Base-by-base conservation (phyloP, 1,140 invertebrate species). In the Diorhabda elongata region DNA sequence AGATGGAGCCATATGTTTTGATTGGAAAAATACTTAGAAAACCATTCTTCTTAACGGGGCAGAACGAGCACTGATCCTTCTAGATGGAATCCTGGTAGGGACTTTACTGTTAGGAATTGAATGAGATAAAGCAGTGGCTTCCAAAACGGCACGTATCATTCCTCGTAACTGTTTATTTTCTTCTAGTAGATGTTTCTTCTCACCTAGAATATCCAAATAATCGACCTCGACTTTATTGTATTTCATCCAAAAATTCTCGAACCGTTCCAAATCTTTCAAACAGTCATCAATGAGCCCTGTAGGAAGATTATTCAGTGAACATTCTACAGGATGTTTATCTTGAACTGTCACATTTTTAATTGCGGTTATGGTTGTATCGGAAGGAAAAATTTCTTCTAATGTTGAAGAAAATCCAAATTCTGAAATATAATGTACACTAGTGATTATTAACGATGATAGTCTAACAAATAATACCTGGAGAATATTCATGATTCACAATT, bases 161-260 rank as follows among this genome's bases (percentile, higher is more conserved):
- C 67, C 71, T 58, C 74, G 75, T n/a, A 80, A 58, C 42, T 75
- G 65, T 44, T 78, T 70, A 65, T 80, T 79, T 68, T 79, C 75
- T 11, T 72, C 61, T 42, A 67, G 41, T 42, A 80, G 65, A 3
- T 47, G 9, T 42, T 42, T 65, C 44, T 74, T 78, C 52, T 79
- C 79, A 47, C 69, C 26, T 56, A 71, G 74, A 9, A 80, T 59
- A 43, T 76, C 72, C n/a, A 65, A 61, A 44, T 68, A 69, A 58
- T 79, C 74, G 4, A 79, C 60, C 41, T 75, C 66, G 1, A 73
- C 75, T 67, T 75, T 79, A 65, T 77, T 80, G 58, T 73, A 76
- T 8, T 68, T n/a, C 42, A 58, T 26, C 78, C 78, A 80, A 43
- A 80, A 74, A 26, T 64, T 64, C 41, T 78, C 73, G 66, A 80